These are phyloP conservation scores for Hermaeophaga mercurialis DNA, from an alignment of 2,888 invertebrate species.

Conservation along the genomic window DNA sequence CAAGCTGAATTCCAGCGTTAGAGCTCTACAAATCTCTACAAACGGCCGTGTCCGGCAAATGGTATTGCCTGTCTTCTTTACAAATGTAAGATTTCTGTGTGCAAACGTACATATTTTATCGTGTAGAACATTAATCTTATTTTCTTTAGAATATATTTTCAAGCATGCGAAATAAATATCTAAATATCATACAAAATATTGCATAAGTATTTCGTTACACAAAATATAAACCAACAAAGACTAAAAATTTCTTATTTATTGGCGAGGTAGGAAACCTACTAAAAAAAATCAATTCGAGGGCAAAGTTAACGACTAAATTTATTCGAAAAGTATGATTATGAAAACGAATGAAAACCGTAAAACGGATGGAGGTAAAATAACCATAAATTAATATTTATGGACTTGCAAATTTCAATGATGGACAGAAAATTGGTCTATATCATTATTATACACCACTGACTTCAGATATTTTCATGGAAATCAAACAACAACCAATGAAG, in stretches of 20 bases:
- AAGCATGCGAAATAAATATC: too few relatives aligned
- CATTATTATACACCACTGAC: neutral
- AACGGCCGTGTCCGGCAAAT: slow-evolving; percentile 1
- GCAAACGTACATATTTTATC: neutral
- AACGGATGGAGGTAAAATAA: slow-evolving; percentile 1
- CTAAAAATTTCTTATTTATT: too few relatives aligned
- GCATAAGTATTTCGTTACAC: too few relatives aligned
- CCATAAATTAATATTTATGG: slow-evolving; percentile 11
- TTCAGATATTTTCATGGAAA: neutral
- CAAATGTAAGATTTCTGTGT: neutral
- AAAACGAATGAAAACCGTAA: neutral
- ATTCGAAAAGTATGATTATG: neutral
- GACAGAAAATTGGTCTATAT: neutral
- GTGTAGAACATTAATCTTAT: too few relatives aligned
- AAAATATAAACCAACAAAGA: too few relatives aligned
- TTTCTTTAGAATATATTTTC: too few relatives aligned
- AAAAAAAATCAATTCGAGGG: too few relatives aligned
- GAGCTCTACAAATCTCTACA: neutral
- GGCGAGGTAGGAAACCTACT: too few relatives aligned
- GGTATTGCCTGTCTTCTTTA: neutral
- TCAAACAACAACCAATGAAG: neutral
- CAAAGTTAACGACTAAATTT: neutral
- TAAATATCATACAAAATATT: too few relatives aligned
- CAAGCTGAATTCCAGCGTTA: neutral
- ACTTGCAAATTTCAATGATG: slow-evolving; percentile 1